Base-by-base conservation (phyloP, 2,888 invertebrate species). In the Epirrhoe alternata region DNA sequence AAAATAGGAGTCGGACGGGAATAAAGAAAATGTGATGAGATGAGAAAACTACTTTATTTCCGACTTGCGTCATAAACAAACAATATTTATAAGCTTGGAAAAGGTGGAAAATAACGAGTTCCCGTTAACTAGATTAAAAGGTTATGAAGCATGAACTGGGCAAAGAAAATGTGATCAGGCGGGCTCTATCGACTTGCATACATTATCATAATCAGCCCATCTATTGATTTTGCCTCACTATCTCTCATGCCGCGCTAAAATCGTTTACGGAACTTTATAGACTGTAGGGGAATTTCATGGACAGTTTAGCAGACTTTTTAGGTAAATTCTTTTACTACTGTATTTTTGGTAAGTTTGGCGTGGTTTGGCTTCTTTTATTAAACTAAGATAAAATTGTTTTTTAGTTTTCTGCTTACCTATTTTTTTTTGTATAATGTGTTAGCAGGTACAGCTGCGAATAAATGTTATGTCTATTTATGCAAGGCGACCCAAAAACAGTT, bases 181-280 rank as follows among this genome's bases (percentile, higher is more conserved):
- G 74, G 79, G 77, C 81, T 77, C 75, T 74, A 74, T 77, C 76
- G 76, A 76, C 75, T 72, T 76, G 77, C 79, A 79, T 80, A 75
- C 72, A 83, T 84, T 84, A 82, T 75, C 84, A 82, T 85, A 83
- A 83, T 80, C 79, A 71, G 45, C 65, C 70, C 71, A 69, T 69
- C 67, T 74, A 78, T 79, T 74, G 82, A 82, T 64, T 59, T 60
- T 51, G 7, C 52, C 45, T 47, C 47, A 38, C 47, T 61, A 57
- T 62, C 33, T 17, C 14, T 52, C 24, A 42, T 16, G 38, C 8
- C 14, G 31, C 4, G 12, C 12, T 49, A 49, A 56, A 56, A 42
- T 4, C 7, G 45, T 45, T 42, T 30, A 35, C 38, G 3, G 3
- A 42, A n/a, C 7, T 30, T n/a, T 16, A 16, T 0, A 35, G 3